Conservation (phyloP, 2,797 vertebrate species). For the Leptoclinus maculatus region DNA sequence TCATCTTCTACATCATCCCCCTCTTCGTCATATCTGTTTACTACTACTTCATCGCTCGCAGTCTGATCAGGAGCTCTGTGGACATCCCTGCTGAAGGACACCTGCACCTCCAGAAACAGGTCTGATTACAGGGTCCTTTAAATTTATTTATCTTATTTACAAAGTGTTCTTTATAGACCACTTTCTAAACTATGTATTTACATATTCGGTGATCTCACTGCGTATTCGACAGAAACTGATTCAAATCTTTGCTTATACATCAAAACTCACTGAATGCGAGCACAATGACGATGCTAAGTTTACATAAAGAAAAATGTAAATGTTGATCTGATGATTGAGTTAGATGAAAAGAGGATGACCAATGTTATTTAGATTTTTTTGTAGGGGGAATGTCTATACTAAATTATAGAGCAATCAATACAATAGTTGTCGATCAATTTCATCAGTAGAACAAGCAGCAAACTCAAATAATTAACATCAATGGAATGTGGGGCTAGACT, state of each 20-base stretch:
- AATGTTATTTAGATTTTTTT: neutral
- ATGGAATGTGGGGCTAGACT: neutral
- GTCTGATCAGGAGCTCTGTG: slow-evolving; percentile 90
- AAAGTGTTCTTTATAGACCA: neutral
- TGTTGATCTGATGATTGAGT: neutral
- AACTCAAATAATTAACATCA: neutral
- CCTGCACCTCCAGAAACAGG: slow-evolving; percentile 79
- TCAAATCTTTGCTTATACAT: neutral
- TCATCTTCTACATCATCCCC: slow-evolving; percentile 94
- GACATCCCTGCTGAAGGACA: slow-evolving; percentile 92
- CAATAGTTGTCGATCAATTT: neutral
- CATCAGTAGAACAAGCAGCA: neutral
- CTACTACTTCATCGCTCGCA: slow-evolving; percentile 95
- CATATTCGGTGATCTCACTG: neutral
- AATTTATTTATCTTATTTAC: neutral
- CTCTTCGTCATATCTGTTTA: slow-evolving; percentile 95
- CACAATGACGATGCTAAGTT: neutral
- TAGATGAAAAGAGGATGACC: neutral
- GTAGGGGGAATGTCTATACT: neutral
- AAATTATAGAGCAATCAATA: neutral
- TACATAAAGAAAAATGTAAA: neutral
- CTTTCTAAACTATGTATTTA: neutral
- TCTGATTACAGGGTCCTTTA: neutral
- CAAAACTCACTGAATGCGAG: neutral
- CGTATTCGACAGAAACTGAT: neutral